phyloP scores from a whole-genome alignment of 2,113 vertebrate genomes.

The Poeciliopsis prolifica region DNA sequence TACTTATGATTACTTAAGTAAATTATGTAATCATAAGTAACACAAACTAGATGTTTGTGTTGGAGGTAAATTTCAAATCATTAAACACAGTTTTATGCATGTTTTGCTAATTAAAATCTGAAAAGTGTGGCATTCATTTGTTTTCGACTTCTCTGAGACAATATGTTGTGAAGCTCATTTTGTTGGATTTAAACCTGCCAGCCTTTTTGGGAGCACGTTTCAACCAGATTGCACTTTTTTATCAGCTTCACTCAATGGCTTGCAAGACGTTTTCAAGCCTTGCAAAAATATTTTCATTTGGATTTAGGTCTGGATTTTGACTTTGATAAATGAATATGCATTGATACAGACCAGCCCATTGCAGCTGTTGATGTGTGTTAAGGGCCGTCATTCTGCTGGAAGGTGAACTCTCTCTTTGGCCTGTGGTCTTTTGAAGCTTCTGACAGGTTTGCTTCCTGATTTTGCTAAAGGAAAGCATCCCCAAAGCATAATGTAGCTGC shows the following conservation, averaged over 20 bases:
- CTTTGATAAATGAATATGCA: background rate
- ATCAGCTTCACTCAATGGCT: background rate
- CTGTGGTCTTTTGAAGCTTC: background rate
- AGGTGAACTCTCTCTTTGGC: background rate
- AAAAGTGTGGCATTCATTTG: background rate
- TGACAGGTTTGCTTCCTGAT: background rate
- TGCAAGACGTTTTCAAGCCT: too few species aligned
- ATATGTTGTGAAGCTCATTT: background rate
- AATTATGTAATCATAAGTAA: too few species aligned
- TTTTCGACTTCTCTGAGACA: background rate
- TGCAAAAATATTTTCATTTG: too few species aligned
- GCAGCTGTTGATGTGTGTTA: too few species aligned
- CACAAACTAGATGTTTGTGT: background rate
- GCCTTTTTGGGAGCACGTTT: background rate
- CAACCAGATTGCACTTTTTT: background rate
- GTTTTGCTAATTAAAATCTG: background rate
- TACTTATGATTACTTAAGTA: too few species aligned
- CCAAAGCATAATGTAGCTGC: background rate
- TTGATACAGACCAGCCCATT: background rate
- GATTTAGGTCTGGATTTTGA: background rate
- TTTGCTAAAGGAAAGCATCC: background rate
- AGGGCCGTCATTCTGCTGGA: background rate
- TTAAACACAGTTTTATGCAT: too few species aligned
- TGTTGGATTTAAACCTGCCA: background rate
- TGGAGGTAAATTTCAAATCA: background rate